Conservation (phyloP, 1,140 invertebrate species). For the Batillaria attramentaria region DNA sequence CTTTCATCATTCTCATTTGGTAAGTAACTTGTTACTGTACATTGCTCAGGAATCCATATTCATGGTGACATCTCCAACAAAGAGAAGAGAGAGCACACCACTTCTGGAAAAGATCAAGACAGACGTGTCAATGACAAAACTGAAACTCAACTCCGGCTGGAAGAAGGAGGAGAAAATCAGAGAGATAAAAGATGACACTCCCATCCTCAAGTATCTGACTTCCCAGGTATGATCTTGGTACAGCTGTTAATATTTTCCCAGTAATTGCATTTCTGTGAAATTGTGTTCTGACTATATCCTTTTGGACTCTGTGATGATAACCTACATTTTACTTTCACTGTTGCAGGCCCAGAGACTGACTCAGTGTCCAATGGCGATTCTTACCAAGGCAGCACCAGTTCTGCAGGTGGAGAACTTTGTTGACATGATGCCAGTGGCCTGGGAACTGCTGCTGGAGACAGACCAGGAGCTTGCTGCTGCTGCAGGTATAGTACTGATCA, state of each 20-base stretch:
- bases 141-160: constrained; percentile 67
- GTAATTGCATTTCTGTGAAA: no score
- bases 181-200: constrained; percentile 74
- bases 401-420: constrained; percentile 90
- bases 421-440: constrained; percentile 90
- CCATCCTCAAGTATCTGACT: constrained; percentile 90
- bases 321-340: no score
- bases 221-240: constrained; percentile 68
- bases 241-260: no score
- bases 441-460: constrained; percentile 92
- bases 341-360: constrained; percentile 89
- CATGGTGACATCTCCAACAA: constrained; percentile 63
- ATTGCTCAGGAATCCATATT: constrained; percentile 68
- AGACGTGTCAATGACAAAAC: constrained; percentile 66
- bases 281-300: no score
- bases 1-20: no score
- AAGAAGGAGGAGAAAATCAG: constrained; percentile 74
- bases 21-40: no score
- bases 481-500: constrained; percentile 68
- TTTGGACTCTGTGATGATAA: no score
- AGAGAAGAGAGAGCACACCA: constrained; percentile 69
- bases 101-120: constrained; percentile 70
- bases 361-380: constrained; percentile 88
- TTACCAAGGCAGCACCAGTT: constrained; percentile 94
- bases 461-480: constrained; percentile 75